Conservation (phyloP, 2,797 vertebrate species). For the Hydrolagus colliei region DNA sequence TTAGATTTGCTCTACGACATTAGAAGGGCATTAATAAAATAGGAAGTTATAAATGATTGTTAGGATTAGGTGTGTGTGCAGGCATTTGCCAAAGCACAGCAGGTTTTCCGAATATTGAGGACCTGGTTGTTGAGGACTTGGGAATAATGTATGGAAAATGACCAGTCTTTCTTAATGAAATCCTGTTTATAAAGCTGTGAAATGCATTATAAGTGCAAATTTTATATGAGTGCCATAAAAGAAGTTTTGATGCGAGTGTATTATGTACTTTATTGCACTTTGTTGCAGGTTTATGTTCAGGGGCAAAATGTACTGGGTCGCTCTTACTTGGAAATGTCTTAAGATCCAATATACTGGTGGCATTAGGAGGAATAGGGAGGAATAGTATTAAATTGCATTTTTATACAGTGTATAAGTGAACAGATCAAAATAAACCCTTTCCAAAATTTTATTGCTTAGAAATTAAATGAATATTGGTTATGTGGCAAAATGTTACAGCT, state of each 20-base stretch:
- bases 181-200: not conserved
- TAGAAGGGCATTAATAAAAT: not conserved
- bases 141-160: too few species aligned
- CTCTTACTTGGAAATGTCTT: not conserved
- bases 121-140: not conserved
- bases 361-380: not conserved
- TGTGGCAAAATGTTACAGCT: too few species aligned
- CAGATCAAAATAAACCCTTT: too few species aligned
- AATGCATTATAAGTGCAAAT: not conserved
- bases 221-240: not conserved
- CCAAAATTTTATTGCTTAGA: too few species aligned
- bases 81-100: too few species aligned
- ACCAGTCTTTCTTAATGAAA: not conserved
- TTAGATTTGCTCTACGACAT: too few species aligned
- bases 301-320: not conserved
- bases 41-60: not conserved
- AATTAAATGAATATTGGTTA: too few species aligned
- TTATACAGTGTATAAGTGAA: too few species aligned
- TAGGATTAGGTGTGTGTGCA: not conserved
- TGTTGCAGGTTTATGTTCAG: not conserved
- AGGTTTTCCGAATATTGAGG: not conserved
- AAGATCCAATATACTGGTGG: not conserved
- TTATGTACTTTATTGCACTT: not conserved
- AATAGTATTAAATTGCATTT: not conserved
- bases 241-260: not conserved